phyloP scores from a whole-genome alignment of 2,113 vertebrate genomes.

The Lycocorax pyrrhopterus region DNA sequence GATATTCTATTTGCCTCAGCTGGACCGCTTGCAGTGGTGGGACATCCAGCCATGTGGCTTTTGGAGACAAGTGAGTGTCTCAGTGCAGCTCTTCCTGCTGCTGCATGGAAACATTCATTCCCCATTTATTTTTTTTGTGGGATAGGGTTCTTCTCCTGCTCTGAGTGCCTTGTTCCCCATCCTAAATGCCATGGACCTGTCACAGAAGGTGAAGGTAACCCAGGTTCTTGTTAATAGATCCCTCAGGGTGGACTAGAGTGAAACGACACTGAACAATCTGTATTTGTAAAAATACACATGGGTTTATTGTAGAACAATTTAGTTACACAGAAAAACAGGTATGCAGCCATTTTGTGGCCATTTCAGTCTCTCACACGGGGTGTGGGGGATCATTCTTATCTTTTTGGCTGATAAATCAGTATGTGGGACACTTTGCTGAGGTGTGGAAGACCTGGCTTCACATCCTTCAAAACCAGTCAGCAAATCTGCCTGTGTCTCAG shows the following conservation, averaged over 20 bases:
- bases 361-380: neutral
- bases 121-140: neutral
- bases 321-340: neutral
- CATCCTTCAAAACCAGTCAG: neutral
- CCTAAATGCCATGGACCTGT: neutral
- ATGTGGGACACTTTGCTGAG: neutral
- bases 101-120: neutral
- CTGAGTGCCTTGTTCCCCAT: neutral
- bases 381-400: neutral
- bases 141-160: neutral
- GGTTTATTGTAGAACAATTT: fast-evolving
- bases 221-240: too few relatives aligned
- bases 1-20: neutral
- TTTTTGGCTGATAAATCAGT: neutral
- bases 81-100: neutral
- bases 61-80: neutral
- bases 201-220: neutral
- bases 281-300: neutral
- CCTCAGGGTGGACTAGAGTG: neutral
- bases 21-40: neutral
- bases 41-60: neutral
- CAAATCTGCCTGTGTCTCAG: neutral
- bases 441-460: neutral
- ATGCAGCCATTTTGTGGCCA: neutral
- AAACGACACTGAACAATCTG: neutral